Evolutionary conservation across 2,113 vertebrate genomes (phyloP).

Genomic region (Micronycteris hirsuta): DNA sequence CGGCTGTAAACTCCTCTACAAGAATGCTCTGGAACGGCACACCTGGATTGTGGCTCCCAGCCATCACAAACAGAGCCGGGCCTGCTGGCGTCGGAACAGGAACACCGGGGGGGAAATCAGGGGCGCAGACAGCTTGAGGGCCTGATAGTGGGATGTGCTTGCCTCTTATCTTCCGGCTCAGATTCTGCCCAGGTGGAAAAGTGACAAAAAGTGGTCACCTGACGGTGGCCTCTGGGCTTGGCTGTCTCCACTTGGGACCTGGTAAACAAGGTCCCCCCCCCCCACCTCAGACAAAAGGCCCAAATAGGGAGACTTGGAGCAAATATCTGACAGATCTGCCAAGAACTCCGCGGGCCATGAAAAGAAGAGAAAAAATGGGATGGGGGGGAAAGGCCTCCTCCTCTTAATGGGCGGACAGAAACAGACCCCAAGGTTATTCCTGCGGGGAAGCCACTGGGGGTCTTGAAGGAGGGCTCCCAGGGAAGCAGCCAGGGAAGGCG

Average conservation of each 20-base stretch:
- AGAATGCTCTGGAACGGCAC: constrained; percentile 61
- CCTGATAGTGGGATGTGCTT: constrained; percentile 52
- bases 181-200: constrained; percentile 61
- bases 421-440: not conserved
- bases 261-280: constrained; percentile 51
- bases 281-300: constrained; percentile 30
- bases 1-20: constrained; percentile 73
- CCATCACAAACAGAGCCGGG: constrained; percentile 64
- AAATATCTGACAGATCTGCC: constrained; percentile 23
- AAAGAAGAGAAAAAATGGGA: not conserved
- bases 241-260: constrained; percentile 16
- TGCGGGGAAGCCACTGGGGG: not conserved
- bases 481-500: not conserved
- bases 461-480: not conserved
- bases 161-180: constrained; percentile 65
- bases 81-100: constrained; percentile 48
- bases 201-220: constrained; percentile 51
- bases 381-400: not conserved
- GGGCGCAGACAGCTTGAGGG: constrained; percentile 37
- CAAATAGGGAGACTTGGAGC: constrained; percentile 54
- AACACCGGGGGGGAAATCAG: constrained; percentile 45
- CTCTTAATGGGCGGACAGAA: not conserved
- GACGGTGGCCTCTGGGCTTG: constrained; percentile 40
- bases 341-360: constrained; percentile 44
- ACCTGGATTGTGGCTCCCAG: constrained; percentile 64